Evolutionary conservation across 2,113 vertebrate species (phyloP).

Genomic region (Cyanoderma ruficeps): DNA sequence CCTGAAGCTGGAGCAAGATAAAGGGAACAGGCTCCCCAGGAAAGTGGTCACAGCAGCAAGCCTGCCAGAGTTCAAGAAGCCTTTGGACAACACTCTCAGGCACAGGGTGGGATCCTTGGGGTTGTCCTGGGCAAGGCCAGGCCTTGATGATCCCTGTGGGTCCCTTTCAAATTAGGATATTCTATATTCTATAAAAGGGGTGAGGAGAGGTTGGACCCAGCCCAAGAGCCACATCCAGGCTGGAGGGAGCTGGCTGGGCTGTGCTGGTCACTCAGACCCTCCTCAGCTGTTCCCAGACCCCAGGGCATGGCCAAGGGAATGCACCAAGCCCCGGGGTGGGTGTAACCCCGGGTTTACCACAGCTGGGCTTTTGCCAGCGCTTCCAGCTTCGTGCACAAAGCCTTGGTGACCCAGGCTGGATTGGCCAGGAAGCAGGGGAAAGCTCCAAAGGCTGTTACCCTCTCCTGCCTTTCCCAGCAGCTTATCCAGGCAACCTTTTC

Average conservation of each 20-base stretch:
- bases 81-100: not conserved
- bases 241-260: not conserved
- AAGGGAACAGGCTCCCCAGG: not conserved
- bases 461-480: not conserved
- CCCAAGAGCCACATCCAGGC: not conserved
- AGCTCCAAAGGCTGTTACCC: not conserved
- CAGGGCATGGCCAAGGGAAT: not conserved
- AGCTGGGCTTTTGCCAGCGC: not conserved
- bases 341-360: not conserved
- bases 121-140: not conserved
- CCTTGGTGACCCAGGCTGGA: not conserved
- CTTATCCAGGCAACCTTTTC: not conserved
- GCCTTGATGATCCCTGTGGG: not conserved
- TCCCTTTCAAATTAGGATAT: not conserved
- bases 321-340: not conserved
- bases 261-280: not conserved
- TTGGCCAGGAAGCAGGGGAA: not conserved
- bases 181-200: accelerated
- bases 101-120: not conserved
- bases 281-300: not conserved
- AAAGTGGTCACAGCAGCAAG: not conserved
- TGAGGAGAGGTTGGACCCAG: not conserved
- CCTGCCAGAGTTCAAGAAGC: not conserved
- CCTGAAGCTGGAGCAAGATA: not conserved
- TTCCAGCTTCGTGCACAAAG: not conserved